Evolutionary conservation across 2,888 invertebrate genomes (phyloP).

Genomic region (Leptogaster cylindrica): DNA sequence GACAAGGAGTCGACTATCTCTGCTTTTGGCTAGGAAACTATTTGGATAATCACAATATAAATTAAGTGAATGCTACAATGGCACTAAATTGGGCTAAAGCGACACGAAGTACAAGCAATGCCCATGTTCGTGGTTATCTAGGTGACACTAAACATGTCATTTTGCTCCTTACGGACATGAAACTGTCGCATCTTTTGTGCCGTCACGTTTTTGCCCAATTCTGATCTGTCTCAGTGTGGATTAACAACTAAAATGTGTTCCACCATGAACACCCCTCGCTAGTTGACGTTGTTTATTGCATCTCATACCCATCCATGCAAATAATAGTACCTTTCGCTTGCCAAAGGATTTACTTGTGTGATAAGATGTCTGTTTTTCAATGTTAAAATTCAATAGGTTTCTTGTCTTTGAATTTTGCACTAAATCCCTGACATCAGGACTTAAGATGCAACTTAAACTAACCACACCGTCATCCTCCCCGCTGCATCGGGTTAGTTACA

Average conservation of each 20-base stretch:
- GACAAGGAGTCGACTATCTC: too few species aligned
- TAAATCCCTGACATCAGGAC: constrained; percentile 38
- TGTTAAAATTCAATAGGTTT: constrained; percentile 10
- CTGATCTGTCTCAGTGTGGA: constrained; percentile 25
- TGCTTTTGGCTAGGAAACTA: too few species aligned
- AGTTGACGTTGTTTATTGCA: not conserved
- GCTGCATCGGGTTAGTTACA: constrained; percentile 27
- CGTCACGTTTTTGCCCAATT: constrained; percentile 38
- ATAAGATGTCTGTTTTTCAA: constrained; percentile 23
- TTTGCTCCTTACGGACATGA: constrained; percentile 18
- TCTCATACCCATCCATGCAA: not conserved
- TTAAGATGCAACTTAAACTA: constrained; percentile 38
- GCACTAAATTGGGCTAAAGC: too few species aligned
- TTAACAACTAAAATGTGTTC: constrained; percentile 46
- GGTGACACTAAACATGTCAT: constrained; percentile 27
- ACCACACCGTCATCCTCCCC: constrained; percentile 21
- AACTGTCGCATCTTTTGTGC: constrained; percentile 16
- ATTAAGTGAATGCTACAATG: too few species aligned
- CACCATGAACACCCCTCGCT: not conserved
- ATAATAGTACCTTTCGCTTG: constrained; percentile 1
- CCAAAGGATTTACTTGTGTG: constrained; percentile 24
- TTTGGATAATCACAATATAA: too few species aligned
- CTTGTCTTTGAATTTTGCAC: constrained; percentile 20
- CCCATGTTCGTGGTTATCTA: constrained; percentile 35
- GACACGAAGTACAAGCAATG: constrained; percentile 21